Percentiles rank a stretch among this genome's conserved stretches.
phyloP scores from a whole-genome alignment of 2,888 invertebrate genomes.

The Rhingia campestris region DNA sequence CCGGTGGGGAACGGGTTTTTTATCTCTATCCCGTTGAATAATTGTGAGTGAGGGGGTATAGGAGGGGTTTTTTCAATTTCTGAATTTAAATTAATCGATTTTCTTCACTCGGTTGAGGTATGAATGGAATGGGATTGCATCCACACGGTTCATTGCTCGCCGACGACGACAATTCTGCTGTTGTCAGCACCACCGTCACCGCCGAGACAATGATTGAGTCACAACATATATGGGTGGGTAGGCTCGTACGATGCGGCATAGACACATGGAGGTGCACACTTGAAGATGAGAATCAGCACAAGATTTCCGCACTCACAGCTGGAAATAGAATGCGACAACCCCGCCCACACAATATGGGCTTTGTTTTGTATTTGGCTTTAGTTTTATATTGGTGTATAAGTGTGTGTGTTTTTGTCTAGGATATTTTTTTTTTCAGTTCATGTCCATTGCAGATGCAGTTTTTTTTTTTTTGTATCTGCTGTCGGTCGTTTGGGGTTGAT shows the following conservation, averaged over 20 bases:
- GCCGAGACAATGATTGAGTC: conserved; percentile 48
- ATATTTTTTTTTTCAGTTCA: conserved; percentile 20
- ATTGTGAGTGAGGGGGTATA: neutral
- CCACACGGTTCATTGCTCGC: conserved; percentile 56
- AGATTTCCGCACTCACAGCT: conserved; percentile 52
- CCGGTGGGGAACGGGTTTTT: conserved; percentile 14
- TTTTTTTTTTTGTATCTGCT: conserved; percentile 3
- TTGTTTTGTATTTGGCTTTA: neutral
- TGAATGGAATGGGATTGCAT: neutral
- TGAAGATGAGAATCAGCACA: conserved; percentile 33
- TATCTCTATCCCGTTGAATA: conserved; percentile 1
- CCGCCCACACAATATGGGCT: neutral
- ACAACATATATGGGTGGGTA: conserved; percentile 8
- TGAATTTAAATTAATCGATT: conserved; percentile 35
- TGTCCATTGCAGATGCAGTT: conserved; percentile 29
- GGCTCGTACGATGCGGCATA: neutral
- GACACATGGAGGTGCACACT: conserved; percentile 29
- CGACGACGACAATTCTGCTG: neutral
- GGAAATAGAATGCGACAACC: conserved; percentile 48
- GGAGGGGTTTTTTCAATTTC: conserved; percentile 3
- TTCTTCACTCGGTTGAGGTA: neutral
- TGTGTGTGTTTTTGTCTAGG: conserved; percentile 2
- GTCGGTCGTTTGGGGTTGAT: neutral
- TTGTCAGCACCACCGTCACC: neutral
- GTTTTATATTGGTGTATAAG: neutral